Base-by-base conservation (phyloP, 2,888 invertebrate genomes). In the Ernsta delagoae region DNA sequence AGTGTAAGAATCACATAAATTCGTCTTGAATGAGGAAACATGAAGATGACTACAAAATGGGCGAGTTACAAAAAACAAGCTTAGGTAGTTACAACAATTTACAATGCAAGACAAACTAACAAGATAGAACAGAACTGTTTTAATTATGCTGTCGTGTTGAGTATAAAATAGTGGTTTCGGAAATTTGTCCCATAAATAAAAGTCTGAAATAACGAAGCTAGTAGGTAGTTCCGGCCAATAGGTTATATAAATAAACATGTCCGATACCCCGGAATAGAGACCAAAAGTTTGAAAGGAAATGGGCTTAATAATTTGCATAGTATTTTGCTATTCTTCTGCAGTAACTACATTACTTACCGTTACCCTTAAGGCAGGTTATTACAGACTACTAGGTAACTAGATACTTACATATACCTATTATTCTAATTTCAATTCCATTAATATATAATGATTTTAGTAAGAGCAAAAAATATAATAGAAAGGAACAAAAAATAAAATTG, bases 151-250 rank as follows among this genome's bases (percentile, higher is more conserved):
- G 66, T 31, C 66, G 16, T 66, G 60, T 66, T 43, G 9, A 60
- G 54, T 60, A 16, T 66, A 66, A 66, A 43, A 45, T 60, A 54
- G 66, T 60, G 16, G 43, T 66, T 43, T 60, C 60, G 60, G 53
- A 66, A 60, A 66, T 59, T 34, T 48, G 59, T 59, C 59, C 59
- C 59, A 66, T 66, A 66, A 66, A 66, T 66, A 66, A 64, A 56
- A 60, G 66, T n/a, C 34, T 34, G 41, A n/a, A 45, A 60, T 66
- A 66, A 66, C 60, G 43, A 65, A 53, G 34, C 43, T 53, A 59
- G 59, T 11, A 36, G 36, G 41, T 54, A 45, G 66, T 60, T 60
- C 66, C 66, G 43, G 34, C 56, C 45, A 61, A 48, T n/a, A n/a
- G n/a, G n/a, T n/a, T 39, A 48, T 45, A 60, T 45, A 39, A 39